Evolutionary conservation across 2,888 invertebrate species (phyloP).

Genomic region (Tenthredo distinguenda): DNA sequence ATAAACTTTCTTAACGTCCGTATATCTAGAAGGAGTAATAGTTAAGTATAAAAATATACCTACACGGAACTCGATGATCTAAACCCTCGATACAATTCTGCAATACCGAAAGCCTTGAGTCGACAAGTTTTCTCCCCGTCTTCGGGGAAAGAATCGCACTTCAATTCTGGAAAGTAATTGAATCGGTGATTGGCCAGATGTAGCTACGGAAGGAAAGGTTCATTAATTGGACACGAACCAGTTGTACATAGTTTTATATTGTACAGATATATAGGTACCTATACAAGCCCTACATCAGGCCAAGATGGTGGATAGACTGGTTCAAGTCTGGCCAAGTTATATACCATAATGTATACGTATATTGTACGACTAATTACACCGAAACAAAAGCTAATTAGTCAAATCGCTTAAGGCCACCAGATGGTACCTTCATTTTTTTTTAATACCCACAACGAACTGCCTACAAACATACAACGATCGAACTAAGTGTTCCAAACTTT

Average conservation of each 20-base stretch:
- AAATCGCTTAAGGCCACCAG: constrained; percentile 24
- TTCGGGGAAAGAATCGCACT: constrained; percentile 46
- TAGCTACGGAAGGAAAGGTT: constrained; percentile 28
- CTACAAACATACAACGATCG: neutral
- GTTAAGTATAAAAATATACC: neutral
- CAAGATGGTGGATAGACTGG: neutral
- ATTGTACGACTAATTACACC: constrained; percentile 29
- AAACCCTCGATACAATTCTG: neutral
- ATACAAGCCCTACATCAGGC: neutral
- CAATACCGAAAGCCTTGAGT: constrained; percentile 22
- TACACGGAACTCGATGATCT: neutral
- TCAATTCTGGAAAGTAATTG: constrained; percentile 41
- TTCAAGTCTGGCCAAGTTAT: neutral
- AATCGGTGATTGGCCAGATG: constrained; percentile 48
- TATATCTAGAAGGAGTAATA: neutral
- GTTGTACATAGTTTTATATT: constrained; percentile 21
- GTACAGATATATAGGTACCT: neutral
- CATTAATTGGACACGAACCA: constrained; percentile 33
- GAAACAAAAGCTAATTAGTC: constrained; percentile 31
- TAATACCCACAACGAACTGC: constrained; percentile 12
- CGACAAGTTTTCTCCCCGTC: constrained; percentile 46
- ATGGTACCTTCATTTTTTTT: constrained; percentile 19
- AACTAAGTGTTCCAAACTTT: neutral
- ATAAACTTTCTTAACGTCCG: constrained; percentile 3
- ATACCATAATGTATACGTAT: neutral